Evolutionary conservation across 1,140 invertebrate genomes (phyloP).

Genomic region (Acromyrmex charruanus): DNA sequence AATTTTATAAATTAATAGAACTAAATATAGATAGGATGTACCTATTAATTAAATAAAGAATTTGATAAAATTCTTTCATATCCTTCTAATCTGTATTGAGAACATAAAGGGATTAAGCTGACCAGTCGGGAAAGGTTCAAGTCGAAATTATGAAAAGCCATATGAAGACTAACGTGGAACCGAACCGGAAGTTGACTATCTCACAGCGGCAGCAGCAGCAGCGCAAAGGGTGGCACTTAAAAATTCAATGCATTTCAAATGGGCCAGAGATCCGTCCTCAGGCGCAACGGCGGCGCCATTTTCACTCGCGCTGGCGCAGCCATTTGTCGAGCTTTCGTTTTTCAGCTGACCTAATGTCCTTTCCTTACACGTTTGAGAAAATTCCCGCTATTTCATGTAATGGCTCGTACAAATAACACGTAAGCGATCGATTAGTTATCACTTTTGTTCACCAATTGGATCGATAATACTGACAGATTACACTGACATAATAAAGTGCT

Average conservation of each 20-base stretch:
- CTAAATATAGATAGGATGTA: no score
- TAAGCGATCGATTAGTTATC: not conserved
- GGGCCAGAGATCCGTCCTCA: constrained; percentile 77
- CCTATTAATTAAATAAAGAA: no score
- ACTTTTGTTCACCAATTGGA: not conserved
- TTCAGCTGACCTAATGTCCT: constrained; percentile 14
- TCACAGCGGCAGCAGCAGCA: constrained; percentile 58
- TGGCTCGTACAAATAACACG: constrained; percentile 11
- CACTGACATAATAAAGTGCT: not conserved
- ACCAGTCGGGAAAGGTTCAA: not conserved
- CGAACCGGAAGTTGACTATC: constrained; percentile 70
- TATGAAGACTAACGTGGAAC: not conserved
- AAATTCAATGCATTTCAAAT: constrained; percentile 87
- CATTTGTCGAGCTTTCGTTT: constrained; percentile 67
- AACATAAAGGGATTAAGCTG: constrained; percentile 1
- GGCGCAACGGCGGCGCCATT: constrained; percentile 72
- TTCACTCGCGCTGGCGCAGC: constrained; percentile 61
- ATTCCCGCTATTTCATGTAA: constrained; percentile 13
- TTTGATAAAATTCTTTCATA: not conserved
- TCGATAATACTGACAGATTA: constrained; percentile 6
- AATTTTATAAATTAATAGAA: no score
- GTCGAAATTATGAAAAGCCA: constrained; percentile 51
- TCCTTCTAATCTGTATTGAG: not conserved
- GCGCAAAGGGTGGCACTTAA: constrained; percentile 82
- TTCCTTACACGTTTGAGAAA: not conserved